Evolutionary conservation across 2,113 vertebrate genomes (phyloP).

Genomic region (Pachyramphus minor): DNA sequence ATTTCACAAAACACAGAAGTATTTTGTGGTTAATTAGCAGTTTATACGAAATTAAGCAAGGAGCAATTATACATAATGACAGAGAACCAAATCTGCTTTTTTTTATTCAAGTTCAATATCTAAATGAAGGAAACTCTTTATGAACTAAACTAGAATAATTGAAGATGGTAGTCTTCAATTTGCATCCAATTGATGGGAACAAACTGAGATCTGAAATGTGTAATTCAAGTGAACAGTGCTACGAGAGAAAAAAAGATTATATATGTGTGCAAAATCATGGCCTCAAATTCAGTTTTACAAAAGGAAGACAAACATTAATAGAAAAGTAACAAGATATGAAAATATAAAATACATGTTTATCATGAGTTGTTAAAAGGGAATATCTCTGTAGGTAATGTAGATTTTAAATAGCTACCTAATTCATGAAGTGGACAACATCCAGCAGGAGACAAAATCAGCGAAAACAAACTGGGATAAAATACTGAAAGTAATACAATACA

Average conservation of each 20-base stretch:
- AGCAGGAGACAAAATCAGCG: neutral
- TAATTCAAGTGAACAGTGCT: neutral
- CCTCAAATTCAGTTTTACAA: neutral
- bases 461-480: neutral
- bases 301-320: neutral
- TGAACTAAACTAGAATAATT: neutral
- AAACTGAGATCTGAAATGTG: neutral
- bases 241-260: neutral
- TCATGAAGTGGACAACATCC: neutral
- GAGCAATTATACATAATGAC: neutral
- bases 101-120: neutral
- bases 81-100: neutral
- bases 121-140: neutral
- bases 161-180: neutral
- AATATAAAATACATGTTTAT: neutral
- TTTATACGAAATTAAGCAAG: neutral
- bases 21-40: neutral
- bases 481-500: neutral
- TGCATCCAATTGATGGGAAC: neutral
- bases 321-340: neutral
- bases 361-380: neutral
- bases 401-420: neutral
- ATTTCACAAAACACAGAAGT: neutral
- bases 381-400: neutral
- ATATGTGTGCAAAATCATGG: neutral